These are phyloP conservation scores for Bombus superbus DNA, from an alignment of 1,140 invertebrate species.

Conservation along the genomic window DNA sequence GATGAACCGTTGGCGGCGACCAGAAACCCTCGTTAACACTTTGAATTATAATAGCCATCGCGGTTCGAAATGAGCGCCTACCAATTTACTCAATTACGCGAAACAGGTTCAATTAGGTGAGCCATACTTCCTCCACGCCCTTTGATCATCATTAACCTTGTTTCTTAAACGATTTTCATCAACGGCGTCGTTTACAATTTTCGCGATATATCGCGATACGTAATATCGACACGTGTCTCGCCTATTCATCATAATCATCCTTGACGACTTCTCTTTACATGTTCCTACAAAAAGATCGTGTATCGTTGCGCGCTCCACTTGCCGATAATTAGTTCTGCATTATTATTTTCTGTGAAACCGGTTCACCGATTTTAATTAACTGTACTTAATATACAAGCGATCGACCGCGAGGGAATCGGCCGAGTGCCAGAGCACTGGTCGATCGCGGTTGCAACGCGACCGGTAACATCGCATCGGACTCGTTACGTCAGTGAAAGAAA, in stretches of 20 bases:
- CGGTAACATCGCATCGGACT: too few relatives aligned
- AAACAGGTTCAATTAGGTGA: background rate
- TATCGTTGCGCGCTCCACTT: background rate
- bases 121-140: too few relatives aligned
- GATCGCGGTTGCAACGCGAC: background rate
- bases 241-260: background rate
- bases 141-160: background rate
- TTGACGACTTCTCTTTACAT: background rate
- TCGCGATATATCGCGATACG: background rate
- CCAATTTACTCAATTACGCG: background rate
- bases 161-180: background rate
- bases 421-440: too few relatives aligned
- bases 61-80: background rate
- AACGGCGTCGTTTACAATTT: background rate
- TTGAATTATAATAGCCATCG: conserved; percentile 5
- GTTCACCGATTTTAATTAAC: conserved; percentile 1
- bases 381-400: background rate
- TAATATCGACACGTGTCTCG: too few relatives aligned
- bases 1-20: background rate
- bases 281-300: background rate
- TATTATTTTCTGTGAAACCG: background rate
- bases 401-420: too few relatives aligned
- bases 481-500: background rate
- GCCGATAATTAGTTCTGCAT: background rate
- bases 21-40: conserved; percentile 1